These are phyloP conservation scores for Drosophila bocqueti DNA, from an alignment of 1,140 invertebrate species.

Conservation along the genomic window DNA sequence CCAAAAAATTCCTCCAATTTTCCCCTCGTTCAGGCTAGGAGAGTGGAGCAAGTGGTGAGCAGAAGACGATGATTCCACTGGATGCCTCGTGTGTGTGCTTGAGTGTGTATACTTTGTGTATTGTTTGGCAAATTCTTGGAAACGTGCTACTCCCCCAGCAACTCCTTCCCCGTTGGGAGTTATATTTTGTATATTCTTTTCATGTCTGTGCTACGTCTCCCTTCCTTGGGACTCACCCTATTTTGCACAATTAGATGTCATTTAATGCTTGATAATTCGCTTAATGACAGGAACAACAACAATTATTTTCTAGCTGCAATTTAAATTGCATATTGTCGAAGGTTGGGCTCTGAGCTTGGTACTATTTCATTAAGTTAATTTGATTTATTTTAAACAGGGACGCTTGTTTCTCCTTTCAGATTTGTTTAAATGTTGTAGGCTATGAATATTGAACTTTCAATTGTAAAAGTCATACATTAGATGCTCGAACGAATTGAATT, in stretches of 20 bases:
- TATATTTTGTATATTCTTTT: constrained; percentile 19
- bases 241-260: constrained; percentile 33
- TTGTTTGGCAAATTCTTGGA: constrained; percentile 68
- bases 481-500: not conserved
- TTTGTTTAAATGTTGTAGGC: too few species aligned
- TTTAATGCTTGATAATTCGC: constrained; percentile 48
- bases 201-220: constrained; percentile 8
- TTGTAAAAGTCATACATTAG: too few species aligned
- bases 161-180: constrained; percentile 3
- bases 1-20: constrained; percentile 4
- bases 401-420: not conserved
- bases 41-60: constrained; percentile 16
- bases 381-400: not conserved
- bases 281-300: constrained; percentile 38
- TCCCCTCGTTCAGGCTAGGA: constrained; percentile 5
- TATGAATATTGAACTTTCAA: too few species aligned
- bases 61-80: constrained; percentile 39
- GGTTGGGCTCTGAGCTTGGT: not conserved
- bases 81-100: constrained; percentile 17
- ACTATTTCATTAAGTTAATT: not conserved
- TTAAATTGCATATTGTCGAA: constrained; percentile 18
- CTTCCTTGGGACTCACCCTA: constrained; percentile 18
- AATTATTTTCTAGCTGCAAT: constrained; percentile 11
- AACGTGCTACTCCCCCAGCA: constrained; percentile 50
- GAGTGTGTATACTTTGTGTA: constrained; percentile 35